phyloP scores from a whole-genome alignment of 2,888 invertebrate species.

The Caenorhabditis angaria region DNA sequence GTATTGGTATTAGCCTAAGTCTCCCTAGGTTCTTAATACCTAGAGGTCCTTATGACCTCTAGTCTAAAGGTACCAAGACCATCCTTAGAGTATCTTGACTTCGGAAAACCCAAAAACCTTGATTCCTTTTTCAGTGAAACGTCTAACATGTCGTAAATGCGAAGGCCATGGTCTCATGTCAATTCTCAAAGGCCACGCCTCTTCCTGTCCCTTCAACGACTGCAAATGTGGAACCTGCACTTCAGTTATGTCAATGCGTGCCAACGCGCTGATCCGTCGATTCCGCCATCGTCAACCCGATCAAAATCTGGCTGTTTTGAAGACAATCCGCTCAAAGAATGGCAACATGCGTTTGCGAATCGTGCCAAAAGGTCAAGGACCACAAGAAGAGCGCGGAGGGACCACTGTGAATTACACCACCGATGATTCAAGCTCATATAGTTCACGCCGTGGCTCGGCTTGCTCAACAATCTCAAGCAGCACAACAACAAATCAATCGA shows the following conservation, averaged over 20 bases:
- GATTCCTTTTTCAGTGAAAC: slow-evolving; percentile 53
- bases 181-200: slow-evolving; percentile 64
- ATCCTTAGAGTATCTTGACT: too few species aligned
- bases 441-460: slow-evolving; percentile 12
- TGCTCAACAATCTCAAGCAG: slow-evolving; percentile 19
- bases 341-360: slow-evolving; percentile 58
- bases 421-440: slow-evolving; percentile 17
- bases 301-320: slow-evolving; percentile 46
- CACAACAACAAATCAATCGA: slow-evolving; percentile 8
- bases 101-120: too few species aligned
- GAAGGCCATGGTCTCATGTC: slow-evolving; percentile 62
- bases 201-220: slow-evolving; percentile 61
- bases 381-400: slow-evolving; percentile 12
- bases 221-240: slow-evolving; percentile 60
- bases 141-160: slow-evolving; percentile 65
- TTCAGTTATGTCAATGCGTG: slow-evolving; percentile 61
- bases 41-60: too few species aligned
- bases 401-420: slow-evolving; percentile 34
- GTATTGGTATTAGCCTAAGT: too few species aligned
- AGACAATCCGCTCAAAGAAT: slow-evolving; percentile 55
- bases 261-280: slow-evolving; percentile 61
- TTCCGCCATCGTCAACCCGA: slow-evolving; percentile 59
- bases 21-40: too few species aligned
- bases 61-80: too few species aligned
- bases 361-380: slow-evolving; percentile 36